A percentile compares a stretch with the other conserved stretches of the same genome.
Conservation (phyloP, 2,888 invertebrate genomes). For the Fragum fragum region DNA sequence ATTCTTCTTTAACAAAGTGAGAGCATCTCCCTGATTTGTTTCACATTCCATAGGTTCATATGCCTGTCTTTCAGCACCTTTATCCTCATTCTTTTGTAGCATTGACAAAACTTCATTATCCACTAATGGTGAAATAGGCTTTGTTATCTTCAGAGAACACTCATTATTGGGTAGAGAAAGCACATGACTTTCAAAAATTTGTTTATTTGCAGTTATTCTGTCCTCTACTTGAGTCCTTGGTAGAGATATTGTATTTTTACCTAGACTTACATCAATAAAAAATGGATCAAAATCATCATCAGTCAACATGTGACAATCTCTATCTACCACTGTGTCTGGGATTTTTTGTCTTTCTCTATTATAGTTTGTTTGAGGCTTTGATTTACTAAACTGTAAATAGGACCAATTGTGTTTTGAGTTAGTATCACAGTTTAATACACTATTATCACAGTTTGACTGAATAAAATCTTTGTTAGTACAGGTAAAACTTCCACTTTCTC, state of each 20-base stretch:
- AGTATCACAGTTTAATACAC: not conserved
- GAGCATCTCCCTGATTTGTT: constrained; percentile 27
- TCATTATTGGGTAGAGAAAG: not conserved
- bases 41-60: constrained; percentile 56
- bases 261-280: not conserved
- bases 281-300: not conserved
- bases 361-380: not conserved
- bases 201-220: not conserved
- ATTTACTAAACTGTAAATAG: not conserved
- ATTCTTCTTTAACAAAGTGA: constrained; percentile 42
- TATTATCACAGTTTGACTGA: not conserved
- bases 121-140: constrained; percentile 27
- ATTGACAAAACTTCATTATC: constrained; percentile 22
- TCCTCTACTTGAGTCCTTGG: not conserved
- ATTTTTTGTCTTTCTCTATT: not conserved
- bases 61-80: not conserved
- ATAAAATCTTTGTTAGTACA: not conserved
- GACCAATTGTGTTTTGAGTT: not conserved
- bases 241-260: not conserved
- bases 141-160: not conserved
- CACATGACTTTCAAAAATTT: not conserved
- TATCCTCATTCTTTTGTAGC: constrained; percentile 35
- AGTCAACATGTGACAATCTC: not conserved
- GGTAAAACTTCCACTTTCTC: not conserved
- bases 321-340: not conserved